Evolutionary conservation across 2,113 vertebrate species (phyloP).

Genomic region (Hydropotes inermis): DNA sequence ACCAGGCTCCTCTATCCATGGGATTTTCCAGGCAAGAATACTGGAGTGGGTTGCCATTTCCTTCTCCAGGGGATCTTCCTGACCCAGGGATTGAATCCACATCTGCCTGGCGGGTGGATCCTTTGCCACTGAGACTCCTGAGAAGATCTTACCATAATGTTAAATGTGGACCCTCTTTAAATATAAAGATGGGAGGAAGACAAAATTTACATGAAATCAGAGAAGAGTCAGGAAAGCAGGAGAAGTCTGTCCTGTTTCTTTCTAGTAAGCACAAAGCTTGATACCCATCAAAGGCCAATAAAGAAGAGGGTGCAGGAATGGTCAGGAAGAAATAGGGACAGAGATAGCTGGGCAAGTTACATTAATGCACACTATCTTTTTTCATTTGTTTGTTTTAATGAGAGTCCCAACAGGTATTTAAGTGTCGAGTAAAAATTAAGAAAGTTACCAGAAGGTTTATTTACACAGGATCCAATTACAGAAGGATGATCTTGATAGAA

Average conservation of each 20-base stretch:
- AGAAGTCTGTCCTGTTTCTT: neutral
- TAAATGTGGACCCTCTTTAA: neutral
- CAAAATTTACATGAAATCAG: neutral
- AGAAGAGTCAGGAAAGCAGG: neutral
- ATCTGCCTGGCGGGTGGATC: neutral
- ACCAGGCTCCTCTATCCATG: neutral
- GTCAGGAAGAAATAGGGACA: neutral
- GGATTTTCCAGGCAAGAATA: neutral
- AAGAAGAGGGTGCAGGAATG: neutral
- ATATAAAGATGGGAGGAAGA: neutral
- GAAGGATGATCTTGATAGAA: neutral
- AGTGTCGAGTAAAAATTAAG: conserved; percentile 42
- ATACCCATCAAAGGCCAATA: neutral
- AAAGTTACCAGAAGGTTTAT: conserved; percentile 40
- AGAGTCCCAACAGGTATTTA: neutral
- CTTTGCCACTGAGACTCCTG: neutral
- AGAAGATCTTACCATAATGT: neutral
- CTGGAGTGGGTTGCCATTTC: neutral
- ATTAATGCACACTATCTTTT: neutral
- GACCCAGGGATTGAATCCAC: neutral
- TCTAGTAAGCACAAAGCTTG: neutral
- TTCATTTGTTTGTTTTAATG: neutral
- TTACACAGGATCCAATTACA: conserved; percentile 1
- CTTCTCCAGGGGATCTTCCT: neutral
- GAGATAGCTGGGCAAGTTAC: neutral